A percentile compares a stretch with the other conserved stretches of the same genome.
Evolutionary conservation across 2,113 vertebrate species (phyloP).

Genomic region (Triplophysa dalaica): DNA sequence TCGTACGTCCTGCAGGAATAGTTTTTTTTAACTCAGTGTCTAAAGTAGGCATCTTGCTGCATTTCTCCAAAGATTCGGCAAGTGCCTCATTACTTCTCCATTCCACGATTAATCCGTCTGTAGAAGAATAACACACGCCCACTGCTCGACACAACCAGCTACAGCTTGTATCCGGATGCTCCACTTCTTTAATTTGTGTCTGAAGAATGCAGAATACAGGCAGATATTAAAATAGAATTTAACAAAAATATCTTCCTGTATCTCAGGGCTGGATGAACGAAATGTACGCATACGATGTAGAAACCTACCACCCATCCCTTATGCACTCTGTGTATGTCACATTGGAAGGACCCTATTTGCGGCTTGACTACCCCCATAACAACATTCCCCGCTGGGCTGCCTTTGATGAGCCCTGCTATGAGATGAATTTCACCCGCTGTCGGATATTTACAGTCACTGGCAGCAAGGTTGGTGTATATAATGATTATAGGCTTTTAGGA

Average conservation of each 20-base stretch:
- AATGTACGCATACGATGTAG: conserved; percentile 78
- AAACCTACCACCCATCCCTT: conserved; percentile 77
- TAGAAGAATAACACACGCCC: conserved; percentile 23
- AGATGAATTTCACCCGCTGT: conserved; percentile 72
- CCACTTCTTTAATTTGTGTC: conserved; percentile 24
- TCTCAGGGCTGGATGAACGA: conserved; percentile 90
- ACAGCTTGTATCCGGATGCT: conserved; percentile 1
- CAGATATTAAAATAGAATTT: neutral
- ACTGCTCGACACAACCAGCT: conserved; percentile 48
- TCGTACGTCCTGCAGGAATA: conserved; percentile 10
- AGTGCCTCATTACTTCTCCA: neutral
- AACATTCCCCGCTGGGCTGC: conserved; percentile 77
- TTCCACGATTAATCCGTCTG: conserved; percentile 16
- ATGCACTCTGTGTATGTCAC: conserved; percentile 80
- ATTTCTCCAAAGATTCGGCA: neutral
- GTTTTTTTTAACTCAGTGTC: neutral
- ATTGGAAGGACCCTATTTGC: conserved; percentile 78
- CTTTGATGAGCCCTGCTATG: conserved; percentile 73
- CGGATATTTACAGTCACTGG: conserved; percentile 73
- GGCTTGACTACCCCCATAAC: conserved; percentile 78
- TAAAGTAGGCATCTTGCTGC: conserved; percentile 21
- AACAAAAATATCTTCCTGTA: neutral
- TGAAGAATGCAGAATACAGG: too few species aligned
- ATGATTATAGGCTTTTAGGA: neutral
- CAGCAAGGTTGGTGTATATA: conserved; percentile 73